Evolutionary conservation across 1,140 invertebrate species (phyloP), one percentile per base, ranked within the genome.

Genomic region (Phortica variegata): DNA sequence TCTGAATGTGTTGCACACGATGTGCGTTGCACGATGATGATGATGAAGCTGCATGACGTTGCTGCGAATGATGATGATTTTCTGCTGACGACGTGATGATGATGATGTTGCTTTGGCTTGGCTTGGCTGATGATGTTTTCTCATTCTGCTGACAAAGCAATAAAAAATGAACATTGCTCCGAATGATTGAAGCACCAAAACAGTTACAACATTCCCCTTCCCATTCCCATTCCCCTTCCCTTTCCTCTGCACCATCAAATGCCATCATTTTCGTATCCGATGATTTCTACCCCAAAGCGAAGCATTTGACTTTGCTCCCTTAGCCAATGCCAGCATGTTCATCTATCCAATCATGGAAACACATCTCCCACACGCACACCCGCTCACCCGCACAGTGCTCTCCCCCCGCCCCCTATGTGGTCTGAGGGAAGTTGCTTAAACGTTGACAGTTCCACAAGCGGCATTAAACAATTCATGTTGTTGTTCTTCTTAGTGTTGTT

Each of bases 171-270:
- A n/a, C n/a, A n/a, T n/a, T n/a, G n/a, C n/a, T n/a, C n/a, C n/a
- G n/a, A 68, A 60, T 68, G 63, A 68, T 53, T 58, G 51, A 56
- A 63, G 60, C 44, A 47, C 56, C 55, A 49, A 54, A 46, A 51
- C 43, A 40, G 29, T 43, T 21, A 16, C 13, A 20, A 31, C 49
- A 47, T 23, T 34, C 21, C 19, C 13, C 16, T 21, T 26, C 32
- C 42, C 49, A 15, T 37, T 39, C 19, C 23, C 31, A 31, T 13
- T 16, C 3, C 16, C 20, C 15, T 34, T 17, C n/a, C 37, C 34
- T 13, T 36, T 43, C 38, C 29, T 32, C 31, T 49, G 36, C 18
- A 40, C 31, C 17, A 39, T 53, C 39, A 21, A 7, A 13, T 51
- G 37, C 17, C 29, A 7, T 7, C 13, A 13, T 17, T 7, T 17